Conservation (phyloP, 2,888 invertebrate species). For the Hemistola chrysoprasaria region DNA sequence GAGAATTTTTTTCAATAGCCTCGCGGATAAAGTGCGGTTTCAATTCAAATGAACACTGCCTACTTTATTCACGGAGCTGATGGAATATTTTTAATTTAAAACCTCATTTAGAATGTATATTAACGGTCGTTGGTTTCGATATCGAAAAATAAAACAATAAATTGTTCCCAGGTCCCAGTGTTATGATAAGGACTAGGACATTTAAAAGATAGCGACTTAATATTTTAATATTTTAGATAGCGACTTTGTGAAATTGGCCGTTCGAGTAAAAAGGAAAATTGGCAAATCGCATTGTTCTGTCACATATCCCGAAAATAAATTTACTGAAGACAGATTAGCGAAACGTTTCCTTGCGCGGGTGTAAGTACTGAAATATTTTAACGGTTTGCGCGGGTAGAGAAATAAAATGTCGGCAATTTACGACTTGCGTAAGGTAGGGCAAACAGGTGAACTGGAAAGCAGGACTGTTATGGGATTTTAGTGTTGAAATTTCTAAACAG, state of each 20-base stretch:
- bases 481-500: not conserved
- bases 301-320: constrained; percentile 17
- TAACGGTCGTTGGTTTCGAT: too few relatives aligned
- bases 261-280: too few relatives aligned
- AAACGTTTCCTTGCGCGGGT: constrained; percentile 9
- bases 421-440: constrained; percentile 5
- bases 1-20: constrained; percentile 22
- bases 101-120: too few relatives aligned
- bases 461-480: too few relatives aligned
- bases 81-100: too few relatives aligned
- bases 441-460: too few relatives aligned
- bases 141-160: too few relatives aligned
- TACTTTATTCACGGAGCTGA: not conserved
- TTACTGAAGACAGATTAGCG: constrained; percentile 14
- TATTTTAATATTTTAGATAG: too few relatives aligned
- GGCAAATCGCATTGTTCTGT: constrained; percentile 4
- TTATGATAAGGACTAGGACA: too few relatives aligned
- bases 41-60: constrained; percentile 1
- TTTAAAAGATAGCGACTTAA: too few relatives aligned
- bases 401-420: constrained; percentile 24
- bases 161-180: too few relatives aligned
- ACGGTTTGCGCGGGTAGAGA: constrained; percentile 21
- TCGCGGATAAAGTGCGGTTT: constrained; percentile 13
- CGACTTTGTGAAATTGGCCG: too few relatives aligned
- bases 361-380: constrained; percentile 23